Evolutionary conservation across 2,797 vertebrate genomes (phyloP), one percentile per base, ranked within the genome.

Genomic region (Hapalemur alaotrensis): DNA sequence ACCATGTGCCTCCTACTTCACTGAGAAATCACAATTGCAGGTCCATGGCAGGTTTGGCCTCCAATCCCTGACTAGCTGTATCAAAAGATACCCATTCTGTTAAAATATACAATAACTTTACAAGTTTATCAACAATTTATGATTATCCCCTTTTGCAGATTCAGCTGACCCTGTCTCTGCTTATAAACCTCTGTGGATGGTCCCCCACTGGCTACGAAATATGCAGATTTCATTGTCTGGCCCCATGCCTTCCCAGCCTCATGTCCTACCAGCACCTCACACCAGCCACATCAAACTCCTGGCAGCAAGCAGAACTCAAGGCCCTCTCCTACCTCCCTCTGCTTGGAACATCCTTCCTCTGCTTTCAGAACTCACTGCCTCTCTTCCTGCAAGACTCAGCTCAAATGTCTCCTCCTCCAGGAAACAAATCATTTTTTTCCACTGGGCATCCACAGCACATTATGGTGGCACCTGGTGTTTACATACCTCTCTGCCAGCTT

Each of bases 91-190:
- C 10, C 15, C 18, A 92, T 18, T 50, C 73, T 67, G 41, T 84
- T 69, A 91, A 97, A 96, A 96, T 38, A 79, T 3, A 87, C 38
- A 75, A 20, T 13, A 96, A 70, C 72, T 84, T 81, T 14, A 85
- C 22, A 57, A 93, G 72, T 28, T 73, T 93, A 59, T 50, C 48
- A 69, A 78, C 69, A 54, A 84, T 30, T 8, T 69, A 10, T 54
- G 22, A 69, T 38, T 52, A 57, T 18, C 4, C 30, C 57, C 59
- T 78, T 79, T 14, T 52, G 14, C 67, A 32, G 54, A 35, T 52
- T 57, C 25, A 92, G 38, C 11, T 92, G 75, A 73, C 65, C 46
- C 25, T 9, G 41, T 46, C 54, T 30, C 63, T 92, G 11, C 23
- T 89, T 85, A 81, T 52, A 92, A 81, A 81, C 32, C n/a, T 85